Conservation (phyloP, 2,888 invertebrate genomes). For the Alviniconcha strummeri region DNA sequence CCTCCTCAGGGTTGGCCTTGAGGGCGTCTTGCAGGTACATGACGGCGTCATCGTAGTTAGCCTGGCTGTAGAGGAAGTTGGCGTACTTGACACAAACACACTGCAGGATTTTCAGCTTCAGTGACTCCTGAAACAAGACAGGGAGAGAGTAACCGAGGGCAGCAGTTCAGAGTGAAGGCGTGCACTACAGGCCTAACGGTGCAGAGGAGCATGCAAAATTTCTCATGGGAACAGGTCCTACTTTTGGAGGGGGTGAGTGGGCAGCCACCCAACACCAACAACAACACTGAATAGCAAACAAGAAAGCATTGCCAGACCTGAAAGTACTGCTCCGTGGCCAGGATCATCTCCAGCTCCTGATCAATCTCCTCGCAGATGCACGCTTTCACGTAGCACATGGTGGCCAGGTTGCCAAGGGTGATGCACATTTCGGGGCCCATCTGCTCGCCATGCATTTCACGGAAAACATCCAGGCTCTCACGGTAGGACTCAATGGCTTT, state of each 20-base stretch:
- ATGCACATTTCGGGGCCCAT: slow-evolving; percentile 67
- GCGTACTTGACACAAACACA: slow-evolving; percentile 69
- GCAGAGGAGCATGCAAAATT: no score
- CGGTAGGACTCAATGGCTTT: slow-evolving; percentile 71
- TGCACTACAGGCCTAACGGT: no score
- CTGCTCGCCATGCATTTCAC: slow-evolving; percentile 63
- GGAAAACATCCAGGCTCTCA: slow-evolving; percentile 68
- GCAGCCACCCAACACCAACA: no score
- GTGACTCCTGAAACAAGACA: slow-evolving; percentile 55
- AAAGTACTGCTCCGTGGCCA: slow-evolving; percentile 66
- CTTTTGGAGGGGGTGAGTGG: no score
- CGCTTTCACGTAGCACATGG: slow-evolving; percentile 71
- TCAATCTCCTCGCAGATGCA: slow-evolving; percentile 66
- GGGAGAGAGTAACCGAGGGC: no score
- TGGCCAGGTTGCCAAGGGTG: slow-evolving; percentile 67
- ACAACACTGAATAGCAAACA: no score
- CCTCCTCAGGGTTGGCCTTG: slow-evolving; percentile 40
- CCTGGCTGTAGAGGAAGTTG: slow-evolving; percentile 70
- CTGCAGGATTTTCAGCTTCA: slow-evolving; percentile 60
- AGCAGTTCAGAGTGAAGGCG: no score
- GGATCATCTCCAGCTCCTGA: slow-evolving; percentile 64
- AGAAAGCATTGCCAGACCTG: slow-evolving; percentile 33
- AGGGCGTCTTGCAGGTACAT: slow-evolving; percentile 63
- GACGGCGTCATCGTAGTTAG: slow-evolving; percentile 65
- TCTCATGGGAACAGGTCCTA: no score